Base-by-base conservation (phyloP, 2,113 vertebrate genomes). In the Ictalurus furcatus region DNA sequence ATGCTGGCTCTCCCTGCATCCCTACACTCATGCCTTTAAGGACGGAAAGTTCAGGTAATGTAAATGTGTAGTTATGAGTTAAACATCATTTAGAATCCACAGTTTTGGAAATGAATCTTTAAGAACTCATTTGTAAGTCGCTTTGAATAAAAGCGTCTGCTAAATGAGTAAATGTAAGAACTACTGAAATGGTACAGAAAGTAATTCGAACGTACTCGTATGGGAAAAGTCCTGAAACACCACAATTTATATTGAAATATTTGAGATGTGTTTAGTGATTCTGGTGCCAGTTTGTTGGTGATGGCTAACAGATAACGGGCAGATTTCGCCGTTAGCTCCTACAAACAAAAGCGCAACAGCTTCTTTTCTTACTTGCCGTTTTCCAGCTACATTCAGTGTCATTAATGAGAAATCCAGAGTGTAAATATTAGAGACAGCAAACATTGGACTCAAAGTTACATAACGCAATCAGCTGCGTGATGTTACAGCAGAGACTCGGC, bases 41-140 rank as follows among this genome's bases (percentile, higher is more conserved):
- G 67, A 84, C 58, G 52, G 79, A 52, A 16, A 89, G 67, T 84
- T 13, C 91, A 94, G 95, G 96, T 96, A 93, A 94, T 4, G 54
- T n/a, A 48, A 74, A 58, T 7, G 54, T 25, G 58, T 16, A 63
- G 34, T 84, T 83, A 23, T 59, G 80, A 83, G 34, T 58, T 59
- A 37, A 23, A 82, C 4, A 21, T 86, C 71, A 61, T 11, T 37
- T 34, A 21, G 28, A 48, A 74, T 34, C 11, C 14, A 11, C 8
- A 63, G 7, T 40, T 54, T 0, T 5, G 7, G 11, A 25, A 34
- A 61, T 59, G 9, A 34, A 37, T 34, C 8, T 48, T 48, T 48
- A 48, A 6, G 44, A 48, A 48, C 44, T 48, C 44, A 48, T 44
- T 44, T 44, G 40, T 44, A 44, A 6, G 40, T 44, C 40, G 5